phyloP scores from a whole-genome alignment of 2,113 vertebrate species.

The Phoenicopterus ruber region DNA sequence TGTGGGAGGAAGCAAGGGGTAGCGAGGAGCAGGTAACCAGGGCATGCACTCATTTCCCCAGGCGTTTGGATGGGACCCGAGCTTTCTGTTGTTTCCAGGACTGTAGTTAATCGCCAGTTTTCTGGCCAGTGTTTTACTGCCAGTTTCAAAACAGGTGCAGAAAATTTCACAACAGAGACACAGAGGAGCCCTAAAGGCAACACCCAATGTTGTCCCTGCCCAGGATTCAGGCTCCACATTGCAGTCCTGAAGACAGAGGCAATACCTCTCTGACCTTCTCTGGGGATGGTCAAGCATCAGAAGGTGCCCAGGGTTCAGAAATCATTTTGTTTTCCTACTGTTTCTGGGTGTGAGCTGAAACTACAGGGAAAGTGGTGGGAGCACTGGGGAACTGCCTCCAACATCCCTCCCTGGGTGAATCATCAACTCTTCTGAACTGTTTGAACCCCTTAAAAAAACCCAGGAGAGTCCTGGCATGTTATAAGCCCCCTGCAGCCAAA shows the following conservation, averaged over 20 bases:
- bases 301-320: neutral
- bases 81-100: neutral
- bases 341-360: neutral
- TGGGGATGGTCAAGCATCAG: neutral
- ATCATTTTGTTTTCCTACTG: neutral
- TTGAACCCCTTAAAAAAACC: neutral
- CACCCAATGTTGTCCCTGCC: neutral
- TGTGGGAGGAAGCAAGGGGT: accelerated
- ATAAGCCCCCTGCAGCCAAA: neutral
- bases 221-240: neutral
- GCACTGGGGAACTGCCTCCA: neutral
- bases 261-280: neutral
- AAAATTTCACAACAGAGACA: neutral
- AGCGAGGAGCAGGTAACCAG: neutral
- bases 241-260: neutral
- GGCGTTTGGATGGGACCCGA: neutral
- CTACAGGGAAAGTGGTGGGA: neutral
- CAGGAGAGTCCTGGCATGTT: neutral
- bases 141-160: neutral
- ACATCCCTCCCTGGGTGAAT: neutral
- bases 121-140: neutral
- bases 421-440: neutral
- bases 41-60: neutral
- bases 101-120: neutral
- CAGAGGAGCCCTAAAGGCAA: neutral